Conservation (phyloP, 2,888 invertebrate species). For the Pterostichus madidus region DNA sequence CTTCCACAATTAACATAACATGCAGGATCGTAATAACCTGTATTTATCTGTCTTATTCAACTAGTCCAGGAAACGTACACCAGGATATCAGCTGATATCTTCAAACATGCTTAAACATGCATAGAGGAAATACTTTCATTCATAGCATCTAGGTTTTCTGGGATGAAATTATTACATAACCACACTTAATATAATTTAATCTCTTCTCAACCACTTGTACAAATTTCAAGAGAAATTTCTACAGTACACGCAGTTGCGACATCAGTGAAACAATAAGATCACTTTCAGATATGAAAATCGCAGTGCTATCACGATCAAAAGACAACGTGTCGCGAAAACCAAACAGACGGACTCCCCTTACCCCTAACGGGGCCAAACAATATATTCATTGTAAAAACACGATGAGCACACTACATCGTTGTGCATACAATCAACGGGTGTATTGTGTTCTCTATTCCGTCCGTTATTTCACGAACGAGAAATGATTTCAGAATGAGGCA, state of each 20-base stretch:
- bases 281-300: slow-evolving; percentile 49
- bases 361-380: background rate
- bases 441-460: slow-evolving; percentile 20
- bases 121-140: slow-evolving; percentile 7
- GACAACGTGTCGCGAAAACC: slow-evolving; percentile 46
- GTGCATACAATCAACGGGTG: slow-evolving; percentile 12
- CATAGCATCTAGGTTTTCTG: background rate
- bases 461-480: slow-evolving; percentile 35
- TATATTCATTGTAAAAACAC: slow-evolving; percentile 48
- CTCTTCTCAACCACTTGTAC: no score
- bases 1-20: slow-evolving; percentile 22
- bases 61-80: background rate
- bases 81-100: slow-evolving; percentile 7
- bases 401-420: background rate
- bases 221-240: background rate
- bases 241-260: slow-evolving; percentile 8
- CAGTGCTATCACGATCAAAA: slow-evolving; percentile 41
- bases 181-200: background rate
- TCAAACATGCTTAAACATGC: background rate
- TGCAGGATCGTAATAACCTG: slow-evolving; percentile 7
- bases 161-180: background rate
- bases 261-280: slow-evolving; percentile 48
- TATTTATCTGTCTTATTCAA: background rate
- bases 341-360: background rate
- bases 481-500: slow-evolving; percentile 1